A percentile compares a stretch with the other conserved stretches of the same genome.
Evolutionary conservation across 1,140 invertebrate species (phyloP).

Genomic region (Diplogasteroides magnus): DNA sequence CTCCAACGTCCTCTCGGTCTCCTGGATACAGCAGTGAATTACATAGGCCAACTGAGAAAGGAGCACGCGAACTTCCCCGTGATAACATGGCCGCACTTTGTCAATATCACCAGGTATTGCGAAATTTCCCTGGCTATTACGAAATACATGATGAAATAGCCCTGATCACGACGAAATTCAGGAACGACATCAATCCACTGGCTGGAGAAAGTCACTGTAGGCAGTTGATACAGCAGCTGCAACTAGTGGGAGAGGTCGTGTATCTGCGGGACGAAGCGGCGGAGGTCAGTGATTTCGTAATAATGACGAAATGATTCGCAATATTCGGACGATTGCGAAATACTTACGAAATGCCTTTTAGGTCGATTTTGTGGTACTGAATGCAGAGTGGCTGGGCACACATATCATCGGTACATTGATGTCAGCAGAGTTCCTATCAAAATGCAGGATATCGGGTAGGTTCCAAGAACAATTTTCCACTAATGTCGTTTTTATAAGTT

Average conservation of each 20-base stretch:
- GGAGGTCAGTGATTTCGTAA: constrained; percentile 60
- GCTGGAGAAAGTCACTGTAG: constrained; percentile 67
- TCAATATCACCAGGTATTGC: background rate
- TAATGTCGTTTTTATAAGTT: too few species aligned
- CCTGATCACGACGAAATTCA: constrained; percentile 63
- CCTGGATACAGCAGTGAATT: constrained; percentile 63
- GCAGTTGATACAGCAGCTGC: constrained; percentile 67
- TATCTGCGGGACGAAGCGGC: constrained; percentile 60
- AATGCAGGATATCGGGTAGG: constrained; percentile 61
- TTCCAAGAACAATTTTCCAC: too few species aligned
- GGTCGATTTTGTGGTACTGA: constrained; percentile 66
- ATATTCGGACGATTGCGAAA: too few species aligned
- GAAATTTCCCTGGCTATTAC: too few species aligned
- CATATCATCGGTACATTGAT: constrained; percentile 70
- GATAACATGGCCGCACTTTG: constrained; percentile 66
- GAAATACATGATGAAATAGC: too few species aligned
- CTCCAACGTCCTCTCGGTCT: constrained; percentile 65
- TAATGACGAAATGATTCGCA: too few species aligned
- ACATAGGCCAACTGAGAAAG: constrained; percentile 62
- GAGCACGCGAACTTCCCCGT: constrained; percentile 65
- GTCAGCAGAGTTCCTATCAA: constrained; percentile 65
- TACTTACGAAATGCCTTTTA: background rate
- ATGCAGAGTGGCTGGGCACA: constrained; percentile 70
- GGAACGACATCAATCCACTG: constrained; percentile 67
- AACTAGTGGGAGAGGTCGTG: constrained; percentile 38